Percentiles rank a stretch among this genome's conserved stretches.
Evolutionary conservation across 2,888 invertebrate genomes (phyloP).

Genomic region (Schizotus pectinicornis): DNA sequence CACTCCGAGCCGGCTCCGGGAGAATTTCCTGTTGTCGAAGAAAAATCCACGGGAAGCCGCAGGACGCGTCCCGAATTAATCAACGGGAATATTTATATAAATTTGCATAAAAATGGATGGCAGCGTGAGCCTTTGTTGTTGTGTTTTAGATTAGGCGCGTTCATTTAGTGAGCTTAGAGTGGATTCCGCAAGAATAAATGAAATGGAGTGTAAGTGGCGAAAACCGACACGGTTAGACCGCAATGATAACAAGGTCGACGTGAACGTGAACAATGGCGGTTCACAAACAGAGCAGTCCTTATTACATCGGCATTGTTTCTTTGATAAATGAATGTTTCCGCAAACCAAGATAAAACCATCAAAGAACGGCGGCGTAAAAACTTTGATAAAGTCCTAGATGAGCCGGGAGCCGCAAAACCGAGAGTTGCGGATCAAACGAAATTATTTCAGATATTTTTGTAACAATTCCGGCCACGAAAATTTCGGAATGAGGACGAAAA

Average conservation of each 20-base stretch:
- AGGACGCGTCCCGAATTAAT: too few relatives aligned
- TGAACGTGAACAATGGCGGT: slow-evolving; percentile 48
- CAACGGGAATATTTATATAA: too few relatives aligned
- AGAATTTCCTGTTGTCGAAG: too few relatives aligned
- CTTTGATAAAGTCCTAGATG: background rate
- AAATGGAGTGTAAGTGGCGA: slow-evolving; percentile 38
- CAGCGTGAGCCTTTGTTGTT: background rate
- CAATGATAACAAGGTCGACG: slow-evolving; percentile 48
- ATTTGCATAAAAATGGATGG: too few relatives aligned
- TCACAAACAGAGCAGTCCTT: slow-evolving; percentile 50
- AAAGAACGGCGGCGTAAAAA: slow-evolving; percentile 49
- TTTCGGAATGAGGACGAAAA: slow-evolving; percentile 4
- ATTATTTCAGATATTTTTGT: slow-evolving; percentile 35
- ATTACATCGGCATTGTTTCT: slow-evolving; percentile 55
- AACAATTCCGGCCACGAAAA: slow-evolving; percentile 27
- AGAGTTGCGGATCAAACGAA: slow-evolving; percentile 36
- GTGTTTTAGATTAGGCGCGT: slow-evolving; percentile 19
- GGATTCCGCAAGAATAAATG: slow-evolving; percentile 31
- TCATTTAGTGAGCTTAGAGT: slow-evolving; percentile 19
- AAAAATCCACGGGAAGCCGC: too few relatives aligned
- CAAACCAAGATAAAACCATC: slow-evolving; percentile 54
- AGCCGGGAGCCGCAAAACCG: slow-evolving; percentile 21
- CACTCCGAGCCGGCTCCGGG: too few relatives aligned
- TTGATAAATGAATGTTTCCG: slow-evolving; percentile 55
- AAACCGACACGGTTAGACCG: slow-evolving; percentile 38